phyloP scores from a whole-genome alignment of 2,888 invertebrate species.

The Cephus pygmeus region DNA sequence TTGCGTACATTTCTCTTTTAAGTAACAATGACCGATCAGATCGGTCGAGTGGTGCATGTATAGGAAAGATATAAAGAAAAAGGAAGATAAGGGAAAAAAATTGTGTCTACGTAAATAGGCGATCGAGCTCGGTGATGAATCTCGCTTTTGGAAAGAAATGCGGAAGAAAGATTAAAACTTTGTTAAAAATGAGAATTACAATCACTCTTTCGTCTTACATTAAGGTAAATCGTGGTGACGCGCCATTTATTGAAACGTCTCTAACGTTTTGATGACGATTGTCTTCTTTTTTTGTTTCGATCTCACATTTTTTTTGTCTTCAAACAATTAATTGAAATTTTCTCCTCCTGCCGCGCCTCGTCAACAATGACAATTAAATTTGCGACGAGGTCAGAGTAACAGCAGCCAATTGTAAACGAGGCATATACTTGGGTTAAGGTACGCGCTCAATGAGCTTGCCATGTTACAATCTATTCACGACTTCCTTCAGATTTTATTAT shows the following conservation, averaged over 20 bases:
- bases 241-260: neutral
- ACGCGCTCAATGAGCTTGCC: slow-evolving; percentile 2
- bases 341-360: neutral
- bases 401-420: neutral
- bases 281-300: slow-evolving; percentile 8
- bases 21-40: neutral
- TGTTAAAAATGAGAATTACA: neutral
- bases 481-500: neutral
- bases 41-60: neutral
- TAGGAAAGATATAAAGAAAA: neutral
- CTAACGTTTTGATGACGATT: neutral
- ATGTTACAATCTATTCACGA: slow-evolving; percentile 1
- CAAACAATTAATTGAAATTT: neutral
- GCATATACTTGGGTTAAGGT: neutral
- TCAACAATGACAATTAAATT: neutral
- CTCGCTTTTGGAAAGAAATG: neutral
- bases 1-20: neutral
- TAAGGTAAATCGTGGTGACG: neutral
- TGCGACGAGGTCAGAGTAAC: neutral
- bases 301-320: neutral
- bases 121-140: neutral
- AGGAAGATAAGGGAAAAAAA: neutral
- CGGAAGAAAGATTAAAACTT: neutral
- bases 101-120: neutral
- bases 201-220: neutral